These are phyloP conservation scores for Catocala sponsa DNA, from an alignment of 2,888 invertebrate species.

Conservation along the genomic window DNA sequence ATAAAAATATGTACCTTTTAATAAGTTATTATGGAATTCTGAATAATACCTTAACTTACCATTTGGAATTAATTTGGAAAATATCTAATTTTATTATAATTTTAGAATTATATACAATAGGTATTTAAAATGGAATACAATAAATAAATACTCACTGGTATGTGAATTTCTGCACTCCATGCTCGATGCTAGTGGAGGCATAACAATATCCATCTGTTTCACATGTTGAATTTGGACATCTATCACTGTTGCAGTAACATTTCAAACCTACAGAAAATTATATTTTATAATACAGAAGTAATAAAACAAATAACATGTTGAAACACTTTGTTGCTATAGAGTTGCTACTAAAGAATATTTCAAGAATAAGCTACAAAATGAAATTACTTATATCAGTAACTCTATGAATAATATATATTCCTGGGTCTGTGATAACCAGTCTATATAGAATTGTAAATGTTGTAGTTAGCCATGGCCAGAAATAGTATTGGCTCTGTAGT, in stretches of 20 bases:
- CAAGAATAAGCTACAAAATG: no score
- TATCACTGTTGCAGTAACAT: conserved; percentile 96
- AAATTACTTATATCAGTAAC: no score
- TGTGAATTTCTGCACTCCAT: conserved; percentile 89
- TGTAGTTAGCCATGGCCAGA: no score
- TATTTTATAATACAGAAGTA: background rate
- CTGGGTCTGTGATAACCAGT: no score
- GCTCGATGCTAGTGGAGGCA: conserved; percentile 91
- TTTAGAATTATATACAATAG: background rate
- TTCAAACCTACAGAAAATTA: conserved; percentile 88
- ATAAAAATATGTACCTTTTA: conserved; percentile 59
- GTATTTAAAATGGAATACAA: conserved; percentile 5
- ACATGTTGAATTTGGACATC: conserved; percentile 93
- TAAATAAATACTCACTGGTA: conserved; percentile 91
- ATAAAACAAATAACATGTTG: background rate
- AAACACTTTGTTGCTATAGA: no score
- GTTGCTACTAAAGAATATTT: no score
- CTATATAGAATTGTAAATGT: no score
- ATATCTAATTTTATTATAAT: background rate
- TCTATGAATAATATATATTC: no score
- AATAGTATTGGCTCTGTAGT: no score
- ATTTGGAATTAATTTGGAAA: conserved; percentile 28
- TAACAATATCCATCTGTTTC: conserved; percentile 97
- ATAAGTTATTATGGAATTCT: conserved; percentile 6
- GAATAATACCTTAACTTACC: conserved; percentile 21